A percentile compares a stretch with the other conserved stretches of the same genome.
These are phyloP conservation scores for Tauraco erythrolophus DNA, from an alignment of 2,113 vertebrate genomes.

Conservation along the genomic window DNA sequence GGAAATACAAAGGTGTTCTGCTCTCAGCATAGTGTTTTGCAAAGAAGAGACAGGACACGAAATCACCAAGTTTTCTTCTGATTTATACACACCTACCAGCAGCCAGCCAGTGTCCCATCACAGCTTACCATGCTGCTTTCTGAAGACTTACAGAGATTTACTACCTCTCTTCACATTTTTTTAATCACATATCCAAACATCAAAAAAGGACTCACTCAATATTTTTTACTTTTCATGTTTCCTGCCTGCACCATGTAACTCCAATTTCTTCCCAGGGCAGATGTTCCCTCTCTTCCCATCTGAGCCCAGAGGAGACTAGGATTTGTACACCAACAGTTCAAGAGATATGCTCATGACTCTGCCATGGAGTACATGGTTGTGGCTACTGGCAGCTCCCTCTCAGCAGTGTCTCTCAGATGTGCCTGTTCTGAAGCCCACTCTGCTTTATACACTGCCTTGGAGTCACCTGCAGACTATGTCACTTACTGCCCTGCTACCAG, in stretches of 20 bases:
- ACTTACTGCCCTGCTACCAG: not conserved
- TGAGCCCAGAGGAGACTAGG: too few species aligned
- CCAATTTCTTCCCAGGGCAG: not conserved
- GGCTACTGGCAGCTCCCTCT: not conserved
- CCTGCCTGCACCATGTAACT: accelerated
- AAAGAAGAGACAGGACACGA: not conserved
- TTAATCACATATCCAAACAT: too few species aligned
- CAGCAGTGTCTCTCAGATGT: not conserved
- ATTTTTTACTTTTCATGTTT: not conserved
- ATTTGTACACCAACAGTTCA: not conserved
- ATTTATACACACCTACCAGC: not conserved
- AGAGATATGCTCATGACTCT: not conserved
- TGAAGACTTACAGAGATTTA: not conserved
- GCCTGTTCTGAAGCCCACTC: not conserved
- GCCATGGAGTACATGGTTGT: not conserved
- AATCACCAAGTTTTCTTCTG: not conserved
- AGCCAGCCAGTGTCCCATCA: not conserved
- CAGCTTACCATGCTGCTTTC: not conserved
- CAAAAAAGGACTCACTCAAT: not conserved
- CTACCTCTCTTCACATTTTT: not conserved
- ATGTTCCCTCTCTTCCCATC: too few species aligned
- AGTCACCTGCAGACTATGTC: not conserved
- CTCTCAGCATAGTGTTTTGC: not conserved
- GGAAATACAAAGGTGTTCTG: not conserved
- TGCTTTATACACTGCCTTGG: not conserved